Evolutionary conservation across 2,113 vertebrate genomes (phyloP).

Genomic region (Chlamydotis undulata): DNA sequence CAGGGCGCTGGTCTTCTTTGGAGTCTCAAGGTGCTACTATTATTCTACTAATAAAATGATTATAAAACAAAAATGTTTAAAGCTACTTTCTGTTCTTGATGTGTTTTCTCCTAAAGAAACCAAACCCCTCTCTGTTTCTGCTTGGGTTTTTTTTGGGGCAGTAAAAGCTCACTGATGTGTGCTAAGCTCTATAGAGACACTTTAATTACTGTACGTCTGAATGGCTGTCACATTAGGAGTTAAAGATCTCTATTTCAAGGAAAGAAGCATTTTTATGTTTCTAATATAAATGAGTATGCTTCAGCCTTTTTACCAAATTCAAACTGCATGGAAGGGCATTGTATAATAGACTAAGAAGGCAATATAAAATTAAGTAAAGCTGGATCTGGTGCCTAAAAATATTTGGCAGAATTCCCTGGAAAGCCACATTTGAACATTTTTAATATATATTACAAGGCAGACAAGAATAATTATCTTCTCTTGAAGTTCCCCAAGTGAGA

Average conservation of each 20-base stretch:
- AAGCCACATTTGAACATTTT: slow-evolving; percentile 90
- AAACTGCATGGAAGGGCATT: slow-evolving; percentile 77
- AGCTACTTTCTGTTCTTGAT: slow-evolving; percentile 1
- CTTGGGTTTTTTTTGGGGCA: background rate
- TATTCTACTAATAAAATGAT: background rate
- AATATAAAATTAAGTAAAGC: slow-evolving; percentile 84
- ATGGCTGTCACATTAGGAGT: slow-evolving; percentile 5
- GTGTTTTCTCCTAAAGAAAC: background rate
- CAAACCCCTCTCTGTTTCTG: background rate
- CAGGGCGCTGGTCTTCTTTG: background rate
- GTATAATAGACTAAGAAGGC: slow-evolving; percentile 80
- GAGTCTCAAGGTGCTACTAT: slow-evolving; percentile 11
- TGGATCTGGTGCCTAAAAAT: slow-evolving; percentile 85
- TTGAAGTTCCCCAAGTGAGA: slow-evolving; percentile 77
- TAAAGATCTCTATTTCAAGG: slow-evolving; percentile 48
- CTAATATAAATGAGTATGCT: slow-evolving; percentile 66
- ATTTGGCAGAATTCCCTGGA: slow-evolving; percentile 85
- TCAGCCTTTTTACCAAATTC: slow-evolving; percentile 75
- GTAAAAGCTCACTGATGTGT: background rate
- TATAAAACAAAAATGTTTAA: slow-evolving; percentile 13
- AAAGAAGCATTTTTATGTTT: slow-evolving; percentile 51
- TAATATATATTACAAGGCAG: slow-evolving; percentile 89
- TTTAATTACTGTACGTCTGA: slow-evolving; percentile 20
- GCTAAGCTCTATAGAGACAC: background rate
- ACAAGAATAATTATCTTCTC: slow-evolving; percentile 89